Conservation (phyloP, 2,113 vertebrate species). For the Syngnathus typhle region DNA sequence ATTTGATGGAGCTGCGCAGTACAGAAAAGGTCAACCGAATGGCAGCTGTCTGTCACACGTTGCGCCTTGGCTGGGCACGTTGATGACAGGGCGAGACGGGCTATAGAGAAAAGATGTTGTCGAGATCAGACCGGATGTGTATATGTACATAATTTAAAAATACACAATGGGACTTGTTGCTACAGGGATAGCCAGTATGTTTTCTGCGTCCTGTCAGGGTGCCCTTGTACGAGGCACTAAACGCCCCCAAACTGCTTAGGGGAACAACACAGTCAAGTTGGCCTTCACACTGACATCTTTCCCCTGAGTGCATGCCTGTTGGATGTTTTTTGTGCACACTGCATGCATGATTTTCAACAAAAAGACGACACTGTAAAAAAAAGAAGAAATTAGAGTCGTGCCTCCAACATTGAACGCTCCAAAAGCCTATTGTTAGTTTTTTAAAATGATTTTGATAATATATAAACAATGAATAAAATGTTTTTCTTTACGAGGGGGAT, state of each 20-base stretch:
- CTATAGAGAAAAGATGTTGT: conserved; percentile 5
- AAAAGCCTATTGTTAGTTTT: neutral
- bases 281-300: neutral
- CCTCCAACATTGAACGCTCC: neutral
- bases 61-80: conserved; percentile 28
- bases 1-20: conserved; percentile 24
- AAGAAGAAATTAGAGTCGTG: neutral
- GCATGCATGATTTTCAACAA: neutral
- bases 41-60: conserved; percentile 43
- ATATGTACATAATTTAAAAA: neutral
- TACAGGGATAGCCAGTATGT: neutral
- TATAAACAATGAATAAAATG: too few relatives aligned
- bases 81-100: conserved; percentile 26
- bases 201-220: neutral
- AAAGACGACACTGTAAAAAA: neutral
- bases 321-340: neutral
- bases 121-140: neutral
- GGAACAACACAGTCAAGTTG: neutral
- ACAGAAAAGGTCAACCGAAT: conserved; percentile 60
- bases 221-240: conserved; percentile 7
- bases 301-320: neutral
- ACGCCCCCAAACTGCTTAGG: neutral
- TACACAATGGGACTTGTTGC: neutral
- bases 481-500: too few relatives aligned
- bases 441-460: too few relatives aligned